A percentile compares a stretch with the other conserved stretches of the same genome.
Conservation (phyloP, 2,888 invertebrate genomes). For the Cephus spinipes region DNA sequence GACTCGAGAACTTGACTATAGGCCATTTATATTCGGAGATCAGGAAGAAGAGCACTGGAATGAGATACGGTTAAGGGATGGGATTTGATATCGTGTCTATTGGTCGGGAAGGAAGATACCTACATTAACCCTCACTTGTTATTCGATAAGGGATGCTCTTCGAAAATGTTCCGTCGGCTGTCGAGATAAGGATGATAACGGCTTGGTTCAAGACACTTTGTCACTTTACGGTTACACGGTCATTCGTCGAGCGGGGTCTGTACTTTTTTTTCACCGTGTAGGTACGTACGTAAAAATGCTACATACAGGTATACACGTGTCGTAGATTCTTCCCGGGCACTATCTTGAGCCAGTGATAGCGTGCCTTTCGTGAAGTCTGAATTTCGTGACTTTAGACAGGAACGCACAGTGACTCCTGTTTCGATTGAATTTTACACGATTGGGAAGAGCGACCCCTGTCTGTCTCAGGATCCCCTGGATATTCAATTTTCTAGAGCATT, state of each 20-base stretch:
- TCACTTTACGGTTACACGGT: neutral
- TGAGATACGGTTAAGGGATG: neutral
- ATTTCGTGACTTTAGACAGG: neutral
- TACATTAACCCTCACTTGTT: constrained; percentile 59
- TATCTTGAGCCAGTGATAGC: neutral
- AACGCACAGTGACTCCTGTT: neutral
- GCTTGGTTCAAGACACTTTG: constrained; percentile 21
- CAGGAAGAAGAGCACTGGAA: neutral
- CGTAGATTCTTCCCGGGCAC: neutral
- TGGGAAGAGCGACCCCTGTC: neutral
- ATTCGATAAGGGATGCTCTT: constrained; percentile 49
- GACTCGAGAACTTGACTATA: neutral
- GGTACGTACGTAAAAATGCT: neutral
- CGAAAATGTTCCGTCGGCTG: constrained; percentile 48
- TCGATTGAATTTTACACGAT: neutral
- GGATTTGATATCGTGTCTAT: neutral
- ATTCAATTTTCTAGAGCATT: neutral
- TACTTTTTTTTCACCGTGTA: neutral
- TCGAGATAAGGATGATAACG: constrained; percentile 56
- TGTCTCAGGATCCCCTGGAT: neutral
- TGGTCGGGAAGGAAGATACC: constrained; percentile 38
- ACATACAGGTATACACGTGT: neutral
- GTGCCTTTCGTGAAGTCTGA: neutral
- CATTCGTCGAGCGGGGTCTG: neutral
- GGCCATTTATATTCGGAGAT: neutral